phyloP scores from a whole-genome alignment of 2,888 invertebrate genomes.

The Sinopyrophorus schimmeli region DNA sequence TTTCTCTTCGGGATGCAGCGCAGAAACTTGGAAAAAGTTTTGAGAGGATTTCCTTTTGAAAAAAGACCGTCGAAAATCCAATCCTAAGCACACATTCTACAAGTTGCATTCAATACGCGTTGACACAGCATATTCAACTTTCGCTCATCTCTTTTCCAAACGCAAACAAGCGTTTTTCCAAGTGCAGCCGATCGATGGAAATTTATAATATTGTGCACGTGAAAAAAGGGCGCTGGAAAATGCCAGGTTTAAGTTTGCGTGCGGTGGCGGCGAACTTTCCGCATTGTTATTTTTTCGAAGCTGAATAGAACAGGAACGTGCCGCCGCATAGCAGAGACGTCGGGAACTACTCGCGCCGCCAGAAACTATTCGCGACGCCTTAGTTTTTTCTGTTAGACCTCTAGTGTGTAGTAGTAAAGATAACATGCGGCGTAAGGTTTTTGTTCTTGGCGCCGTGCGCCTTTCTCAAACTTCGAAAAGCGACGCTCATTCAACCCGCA shows the following conservation, averaged over 20 bases:
- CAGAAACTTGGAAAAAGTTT: too few relatives aligned
- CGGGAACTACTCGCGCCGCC: conserved; percentile 44
- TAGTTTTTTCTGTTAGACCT: conserved; percentile 46
- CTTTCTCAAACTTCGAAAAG: conserved; percentile 12
- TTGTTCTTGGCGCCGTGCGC: conserved; percentile 19
- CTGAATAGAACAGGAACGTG: conserved; percentile 43
- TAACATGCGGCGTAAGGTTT: conserved; percentile 32
- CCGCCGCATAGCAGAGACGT: conserved; percentile 50
- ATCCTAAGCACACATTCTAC: too few relatives aligned
- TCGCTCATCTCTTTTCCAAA: conserved; percentile 1
- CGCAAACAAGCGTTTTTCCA: conserved; percentile 5
- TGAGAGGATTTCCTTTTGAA: too few relatives aligned
- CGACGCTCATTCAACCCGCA: conserved; percentile 24
- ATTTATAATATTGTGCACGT: background rate
- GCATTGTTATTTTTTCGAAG: background rate
- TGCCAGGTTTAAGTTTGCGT: background rate
- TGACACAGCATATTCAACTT: background rate
- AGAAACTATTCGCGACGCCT: conserved; percentile 39
- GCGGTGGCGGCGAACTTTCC: conserved; percentile 14
- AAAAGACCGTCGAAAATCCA: too few relatives aligned
- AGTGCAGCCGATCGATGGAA: background rate
- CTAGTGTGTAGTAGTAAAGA: conserved; percentile 54
- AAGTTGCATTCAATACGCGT: too few relatives aligned
- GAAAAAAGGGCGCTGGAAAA: too few relatives aligned
- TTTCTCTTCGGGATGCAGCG: too few relatives aligned